Evolutionary conservation across 2,113 vertebrate genomes (phyloP).

Genomic region (Mastomys natalensis): DNA sequence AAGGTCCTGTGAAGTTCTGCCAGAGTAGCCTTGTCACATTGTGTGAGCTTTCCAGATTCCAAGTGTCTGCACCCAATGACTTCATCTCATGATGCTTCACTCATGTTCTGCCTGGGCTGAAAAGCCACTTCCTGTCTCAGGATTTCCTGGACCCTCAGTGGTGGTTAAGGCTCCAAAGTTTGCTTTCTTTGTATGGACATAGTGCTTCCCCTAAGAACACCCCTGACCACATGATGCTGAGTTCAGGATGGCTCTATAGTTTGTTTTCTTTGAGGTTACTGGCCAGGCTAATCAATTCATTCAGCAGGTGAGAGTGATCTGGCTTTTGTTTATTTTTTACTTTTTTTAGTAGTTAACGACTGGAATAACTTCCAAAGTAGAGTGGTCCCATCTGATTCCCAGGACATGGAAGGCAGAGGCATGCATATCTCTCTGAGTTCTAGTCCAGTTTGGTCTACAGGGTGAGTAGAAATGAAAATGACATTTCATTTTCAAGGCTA

Average conservation of each 20-base stretch:
- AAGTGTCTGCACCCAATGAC: neutral
- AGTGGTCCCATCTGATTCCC: neutral
- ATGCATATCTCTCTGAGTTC: neutral
- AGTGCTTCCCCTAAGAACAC: neutral
- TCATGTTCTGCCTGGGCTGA: conserved; percentile 21
- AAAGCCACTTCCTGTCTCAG: conserved; percentile 57
- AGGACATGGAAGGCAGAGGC: neutral
- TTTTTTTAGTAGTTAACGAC: neutral
- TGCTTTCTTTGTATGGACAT: neutral
- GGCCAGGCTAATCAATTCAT: too few species aligned
- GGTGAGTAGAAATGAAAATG: neutral
- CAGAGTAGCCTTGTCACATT: neutral
- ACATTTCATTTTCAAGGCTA: neutral
- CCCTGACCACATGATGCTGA: neutral
- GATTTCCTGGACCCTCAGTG: conserved; percentile 26
- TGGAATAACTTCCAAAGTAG: neutral
- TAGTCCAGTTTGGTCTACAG: neutral
- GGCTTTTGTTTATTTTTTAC: neutral
- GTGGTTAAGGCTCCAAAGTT: neutral
- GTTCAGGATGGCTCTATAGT: neutral
- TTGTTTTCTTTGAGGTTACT: neutral
- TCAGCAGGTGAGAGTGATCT: neutral
- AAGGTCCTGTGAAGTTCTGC: neutral
- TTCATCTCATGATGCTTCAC: conserved; percentile 23
- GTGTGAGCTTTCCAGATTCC: neutral